Evolutionary conservation across 2,888 invertebrate species (phyloP), one percentile per base, ranked within the genome.

Genomic region (Orchesellides sinensis): DNA sequence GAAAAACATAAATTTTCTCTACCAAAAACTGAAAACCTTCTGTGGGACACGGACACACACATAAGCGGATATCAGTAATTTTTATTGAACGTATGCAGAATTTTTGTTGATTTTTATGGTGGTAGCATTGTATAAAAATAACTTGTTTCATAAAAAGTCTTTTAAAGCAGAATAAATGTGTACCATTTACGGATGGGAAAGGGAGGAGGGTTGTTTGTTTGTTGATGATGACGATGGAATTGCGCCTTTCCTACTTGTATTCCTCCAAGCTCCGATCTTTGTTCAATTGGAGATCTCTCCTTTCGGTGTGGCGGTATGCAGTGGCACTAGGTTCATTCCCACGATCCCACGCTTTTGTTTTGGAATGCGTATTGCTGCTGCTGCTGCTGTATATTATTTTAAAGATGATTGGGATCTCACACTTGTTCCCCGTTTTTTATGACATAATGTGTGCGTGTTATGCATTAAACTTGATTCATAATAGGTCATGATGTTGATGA

Each of bases 401-500:
- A 45, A 23, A 35, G 52, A 79, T 72, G 72, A 80, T 80, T 72
- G 56, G 45, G 56, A 47, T 29, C 80, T 66, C 80, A 80, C 72
- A 80, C 79, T 72, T 74, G 54, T 54, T 47, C 54, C 68, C 59
- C 56, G 54, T n/a, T 61, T 73, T 74, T 74, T 54, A 54, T 75
- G 75, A 68, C 77, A 77, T 25, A 32, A 69, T 61, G 21, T 78
- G 69, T 78, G 78, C 78, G 78, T 78, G 78, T 69, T 78, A 23
- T 59, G 40, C 27, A 69, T 69, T 77, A 78, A n/a, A 54, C 54
- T 40, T 25, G 29, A 49, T 49, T 49, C 49, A 49, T 68, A 47
- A 68, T 47, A 49, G 68, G 40, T 61, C 56, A 56, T 17, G 17
- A 49, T 56, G 5, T 25, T 56, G 32, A 61, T 68, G 29, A 68